These are phyloP conservation scores for Philopotamus ludificatus DNA, from an alignment of 1,140 invertebrate genomes.

Conservation along the genomic window DNA sequence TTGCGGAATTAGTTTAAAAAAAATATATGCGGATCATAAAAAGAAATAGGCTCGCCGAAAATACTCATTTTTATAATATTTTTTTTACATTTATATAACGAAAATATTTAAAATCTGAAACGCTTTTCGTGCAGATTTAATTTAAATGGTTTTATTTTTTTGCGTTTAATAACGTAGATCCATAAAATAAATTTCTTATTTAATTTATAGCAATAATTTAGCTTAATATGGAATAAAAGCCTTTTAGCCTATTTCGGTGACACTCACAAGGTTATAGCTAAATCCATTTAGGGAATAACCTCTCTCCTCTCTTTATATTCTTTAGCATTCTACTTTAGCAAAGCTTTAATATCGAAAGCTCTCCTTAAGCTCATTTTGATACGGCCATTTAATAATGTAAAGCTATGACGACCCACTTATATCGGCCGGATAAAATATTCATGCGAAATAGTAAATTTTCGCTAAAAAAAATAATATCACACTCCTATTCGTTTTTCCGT, in stretches of 20 bases:
- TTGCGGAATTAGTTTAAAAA: no score
- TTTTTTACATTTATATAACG: no score
- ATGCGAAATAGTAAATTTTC: neutral
- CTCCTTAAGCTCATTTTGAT: neutral
- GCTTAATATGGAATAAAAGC: no score
- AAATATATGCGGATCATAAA: no score
- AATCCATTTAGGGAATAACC: neutral
- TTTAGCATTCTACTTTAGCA: neutral
- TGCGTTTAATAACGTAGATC: neutral
- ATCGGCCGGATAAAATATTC: neutral
- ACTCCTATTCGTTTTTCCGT: conserved; percentile 20
- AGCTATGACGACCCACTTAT: neutral
- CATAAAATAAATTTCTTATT: neutral
- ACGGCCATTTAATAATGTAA: neutral
- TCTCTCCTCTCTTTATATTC: neutral
- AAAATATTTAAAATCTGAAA: no score
- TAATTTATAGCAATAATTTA: no score
- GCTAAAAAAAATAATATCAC: conserved; percentile 5
- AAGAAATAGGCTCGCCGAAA: no score
- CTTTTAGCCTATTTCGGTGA: neutral
- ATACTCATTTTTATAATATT: no score
- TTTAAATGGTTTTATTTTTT: neutral
- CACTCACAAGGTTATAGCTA: neutral
- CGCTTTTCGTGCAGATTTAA: no score
- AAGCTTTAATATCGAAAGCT: neutral